A percentile compares a stretch with the other conserved stretches of the same genome.
Evolutionary conservation across 2,113 vertebrate species (phyloP).

Genomic region (Pachypanchax playfairii): DNA sequence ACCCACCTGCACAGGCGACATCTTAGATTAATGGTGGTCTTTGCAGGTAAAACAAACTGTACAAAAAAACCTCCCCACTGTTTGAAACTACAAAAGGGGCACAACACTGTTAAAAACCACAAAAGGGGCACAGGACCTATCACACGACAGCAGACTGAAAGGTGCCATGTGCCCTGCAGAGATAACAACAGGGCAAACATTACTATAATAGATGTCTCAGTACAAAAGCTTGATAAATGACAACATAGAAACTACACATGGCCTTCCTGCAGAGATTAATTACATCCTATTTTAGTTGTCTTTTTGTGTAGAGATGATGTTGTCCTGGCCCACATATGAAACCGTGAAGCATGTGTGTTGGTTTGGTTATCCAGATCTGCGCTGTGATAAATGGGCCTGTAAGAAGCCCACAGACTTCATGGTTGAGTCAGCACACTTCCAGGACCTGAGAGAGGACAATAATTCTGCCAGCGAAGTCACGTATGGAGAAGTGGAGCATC

Average conservation of each 20-base stretch:
- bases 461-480: conserved; percentile 92
- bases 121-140: conserved; percentile 39
- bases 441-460: conserved; percentile 83
- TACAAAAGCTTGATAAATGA: conserved; percentile 65
- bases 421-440: conserved; percentile 82
- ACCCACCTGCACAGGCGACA: conserved; percentile 37
- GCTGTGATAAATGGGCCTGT: conserved; percentile 83
- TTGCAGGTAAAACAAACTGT: conserved; percentile 47
- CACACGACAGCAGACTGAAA: conserved; percentile 29
- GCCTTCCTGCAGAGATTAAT: conserved; percentile 69
- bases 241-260: conserved; percentile 38
- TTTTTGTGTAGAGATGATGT: conserved; percentile 56
- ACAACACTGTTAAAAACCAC: conserved; percentile 36
- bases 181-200: conserved; percentile 74
- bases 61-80: conserved; percentile 23
- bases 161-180: conserved; percentile 64
- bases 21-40: not conserved
- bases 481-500: conserved; percentile 95
- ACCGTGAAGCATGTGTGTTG: conserved; percentile 63
- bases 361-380: conserved; percentile 79
- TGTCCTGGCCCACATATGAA: conserved; percentile 65
- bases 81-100: conserved; percentile 46
- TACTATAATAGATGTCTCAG: conserved; percentile 31
- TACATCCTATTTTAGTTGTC: conserved; percentile 62
- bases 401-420: conserved; percentile 78